phyloP scores from a whole-genome alignment of 2,888 invertebrate species.

The Meganola albula region DNA sequence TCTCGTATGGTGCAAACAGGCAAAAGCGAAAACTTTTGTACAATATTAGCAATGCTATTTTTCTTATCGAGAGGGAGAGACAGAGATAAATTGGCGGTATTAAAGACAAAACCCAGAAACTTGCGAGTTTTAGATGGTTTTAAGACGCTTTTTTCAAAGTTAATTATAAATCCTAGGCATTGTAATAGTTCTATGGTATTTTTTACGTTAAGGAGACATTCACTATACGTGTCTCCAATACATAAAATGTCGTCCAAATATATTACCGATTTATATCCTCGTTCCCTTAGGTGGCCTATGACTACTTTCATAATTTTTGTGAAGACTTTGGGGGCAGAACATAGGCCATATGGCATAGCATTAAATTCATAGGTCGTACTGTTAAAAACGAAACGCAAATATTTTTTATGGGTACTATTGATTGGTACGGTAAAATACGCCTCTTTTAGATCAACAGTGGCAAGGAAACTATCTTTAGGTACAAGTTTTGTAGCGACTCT shows the following conservation, averaged over 20 bases:
- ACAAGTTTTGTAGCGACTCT: conserved; percentile 18
- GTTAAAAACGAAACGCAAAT: conserved; percentile 18
- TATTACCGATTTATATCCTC: neutral
- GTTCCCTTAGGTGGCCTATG: neutral
- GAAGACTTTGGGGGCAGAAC: conserved; percentile 1
- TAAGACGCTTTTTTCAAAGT: conserved; percentile 13
- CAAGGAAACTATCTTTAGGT: conserved; percentile 12
- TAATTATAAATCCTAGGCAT: conserved; percentile 13
- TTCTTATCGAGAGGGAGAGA: conserved; percentile 12
- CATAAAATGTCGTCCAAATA: conserved; percentile 10
- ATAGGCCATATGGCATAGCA: conserved; percentile 4
- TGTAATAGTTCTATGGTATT: conserved; percentile 4
- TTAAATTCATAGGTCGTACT: conserved; percentile 2
- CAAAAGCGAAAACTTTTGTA: conserved; percentile 7
- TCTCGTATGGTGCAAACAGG: conserved; percentile 9
- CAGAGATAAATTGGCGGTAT: conserved; percentile 5
- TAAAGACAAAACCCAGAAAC: conserved; percentile 15
- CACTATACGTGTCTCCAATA: neutral
- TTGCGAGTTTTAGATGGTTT: conserved; percentile 7
- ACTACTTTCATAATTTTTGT: conserved; percentile 6
- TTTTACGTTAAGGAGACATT: conserved; percentile 3
- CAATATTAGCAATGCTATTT: conserved; percentile 6
- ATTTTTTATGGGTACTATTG: conserved; percentile 9
- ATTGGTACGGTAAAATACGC: conserved; percentile 21
- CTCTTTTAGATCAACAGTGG: conserved; percentile 22